Base-by-base conservation (phyloP, 1,140 invertebrate species). In the Phymastichus coffea region DNA sequence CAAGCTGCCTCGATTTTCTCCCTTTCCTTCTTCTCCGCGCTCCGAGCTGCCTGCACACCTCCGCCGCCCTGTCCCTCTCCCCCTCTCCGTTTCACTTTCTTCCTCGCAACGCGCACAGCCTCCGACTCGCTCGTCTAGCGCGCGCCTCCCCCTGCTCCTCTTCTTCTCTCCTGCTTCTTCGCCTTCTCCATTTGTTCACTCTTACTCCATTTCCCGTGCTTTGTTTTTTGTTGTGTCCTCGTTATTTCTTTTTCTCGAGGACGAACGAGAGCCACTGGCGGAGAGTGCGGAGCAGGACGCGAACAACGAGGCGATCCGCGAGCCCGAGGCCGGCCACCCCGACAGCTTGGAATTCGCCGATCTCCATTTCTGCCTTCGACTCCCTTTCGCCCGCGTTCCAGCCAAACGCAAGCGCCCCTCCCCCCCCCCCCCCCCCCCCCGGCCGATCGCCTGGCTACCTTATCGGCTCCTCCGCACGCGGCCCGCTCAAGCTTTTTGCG, bases 1-100 rank as follows among this genome's bases (percentile, higher is more conserved):
- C 60, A 47, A 67, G 61, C 63, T 57, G 59, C 58, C 56, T 64
- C 60, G 66, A 67, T 63, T 68, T 65, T 40, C 51, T 61, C 46
- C 53, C 48, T 30, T 23, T 30, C 37, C 20, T 44, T 38, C 44
- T 28, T 61, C 22, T 49, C 33, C 14, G 41, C 23, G 33, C 43
- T 9, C n/a, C n/a, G n/a, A n/a, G n/a, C n/a, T n/a, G n/a, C 33
- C 35, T 38, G 23, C 48, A 25, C 35, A 38, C 17, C 26, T 38
- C 38, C 17, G 15, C 17, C 33, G 7, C 30, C n/a, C 37, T 14
- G 9, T 22, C 41, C 12, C 35, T 38, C 35, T 25, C 30, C 26
- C 9, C 28, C 19, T 30, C 19, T 17, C 9, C 26, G 12, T 46
- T 46, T 46, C 53, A 44, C 40, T 56, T 46, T 37, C 41, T 46